A percentile compares a stretch with the other conserved stretches of the same genome.
These are phyloP conservation scores for Leuciscus waleckii DNA, from an alignment of 2,797 vertebrate genomes.

Conservation along the genomic window DNA sequence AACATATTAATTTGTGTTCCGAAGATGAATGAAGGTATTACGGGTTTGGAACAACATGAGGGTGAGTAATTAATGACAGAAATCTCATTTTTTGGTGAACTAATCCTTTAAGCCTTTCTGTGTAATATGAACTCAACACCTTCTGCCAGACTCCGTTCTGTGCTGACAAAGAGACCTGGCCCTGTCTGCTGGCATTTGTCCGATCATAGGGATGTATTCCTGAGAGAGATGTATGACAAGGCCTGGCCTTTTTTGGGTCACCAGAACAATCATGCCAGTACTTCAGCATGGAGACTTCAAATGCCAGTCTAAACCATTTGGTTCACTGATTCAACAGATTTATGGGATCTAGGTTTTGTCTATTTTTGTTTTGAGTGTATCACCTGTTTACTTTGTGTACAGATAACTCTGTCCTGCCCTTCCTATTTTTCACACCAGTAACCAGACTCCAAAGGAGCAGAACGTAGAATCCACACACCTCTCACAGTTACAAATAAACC, in stretches of 20 bases:
- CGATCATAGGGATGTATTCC: slow-evolving; percentile 37
- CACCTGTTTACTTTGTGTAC: slow-evolving; percentile 31
- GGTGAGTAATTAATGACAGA: not conserved
- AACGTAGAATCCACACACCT: slow-evolving; percentile 36
- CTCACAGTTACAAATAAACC: slow-evolving; percentile 45
- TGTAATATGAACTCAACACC: slow-evolving; percentile 12
- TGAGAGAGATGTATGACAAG: slow-evolving; percentile 53
- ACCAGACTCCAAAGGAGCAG: slow-evolving; percentile 47
- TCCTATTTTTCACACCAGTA: slow-evolving; percentile 47
- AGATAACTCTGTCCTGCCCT: slow-evolving; percentile 34
- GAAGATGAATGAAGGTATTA: not conserved
- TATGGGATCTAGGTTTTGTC: slow-evolving; percentile 29
- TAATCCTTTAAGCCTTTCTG: not conserved
- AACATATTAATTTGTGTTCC: no score
- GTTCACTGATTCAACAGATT: slow-evolving; percentile 43
- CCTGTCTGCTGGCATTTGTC: slow-evolving; percentile 44
- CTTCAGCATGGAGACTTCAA: slow-evolving; percentile 19
- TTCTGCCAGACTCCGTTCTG: slow-evolving; percentile 26
- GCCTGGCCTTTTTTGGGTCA: slow-evolving; percentile 72
- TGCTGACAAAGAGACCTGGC: slow-evolving; percentile 30
- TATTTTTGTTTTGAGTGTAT: slow-evolving; percentile 29
- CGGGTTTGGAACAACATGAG: not conserved
- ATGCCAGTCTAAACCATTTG: slow-evolving; percentile 48
- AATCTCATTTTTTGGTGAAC: not conserved
- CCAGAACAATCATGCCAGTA: slow-evolving; percentile 62